phyloP scores from a whole-genome alignment of 2,797 vertebrate genomes.

The Momotus momota region DNA sequence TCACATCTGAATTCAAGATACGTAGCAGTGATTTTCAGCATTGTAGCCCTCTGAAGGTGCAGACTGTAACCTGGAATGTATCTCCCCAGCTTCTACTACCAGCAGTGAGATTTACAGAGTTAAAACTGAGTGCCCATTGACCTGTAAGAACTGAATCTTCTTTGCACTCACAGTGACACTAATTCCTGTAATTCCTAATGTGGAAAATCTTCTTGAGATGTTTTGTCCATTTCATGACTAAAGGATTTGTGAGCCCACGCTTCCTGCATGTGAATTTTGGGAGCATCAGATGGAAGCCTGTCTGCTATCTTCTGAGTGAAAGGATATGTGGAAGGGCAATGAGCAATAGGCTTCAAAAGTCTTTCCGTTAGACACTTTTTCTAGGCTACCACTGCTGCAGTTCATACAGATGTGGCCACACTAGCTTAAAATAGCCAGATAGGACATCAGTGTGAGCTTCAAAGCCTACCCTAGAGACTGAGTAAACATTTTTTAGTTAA shows the following conservation, averaged over 20 bases:
- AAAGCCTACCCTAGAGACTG: neutral
- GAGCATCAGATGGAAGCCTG: neutral
- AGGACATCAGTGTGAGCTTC: neutral
- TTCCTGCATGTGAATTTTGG: neutral
- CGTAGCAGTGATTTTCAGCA: neutral
- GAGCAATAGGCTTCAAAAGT: neutral
- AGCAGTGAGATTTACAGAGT: neutral
- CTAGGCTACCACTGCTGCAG: neutral
- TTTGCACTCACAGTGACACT: neutral
- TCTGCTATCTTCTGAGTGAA: neutral
- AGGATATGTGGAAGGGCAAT: neutral
- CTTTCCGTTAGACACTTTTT: neutral
- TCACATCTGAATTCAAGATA: neutral
- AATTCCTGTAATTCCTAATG: neutral
- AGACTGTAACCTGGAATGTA: neutral
- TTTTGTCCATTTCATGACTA: neutral
- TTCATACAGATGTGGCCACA: neutral
- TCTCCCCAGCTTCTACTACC: neutral
- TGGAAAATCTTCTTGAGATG: neutral
- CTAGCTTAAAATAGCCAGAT: neutral
- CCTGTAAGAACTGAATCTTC: neutral
- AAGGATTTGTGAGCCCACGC: neutral
- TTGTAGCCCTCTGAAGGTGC: neutral
- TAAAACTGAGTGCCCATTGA: neutral
- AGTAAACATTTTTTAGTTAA: neutral